These are phyloP conservation scores for Phylloscopus trochilus DNA, from an alignment of 2,113 vertebrate genomes.

Conservation along the genomic window DNA sequence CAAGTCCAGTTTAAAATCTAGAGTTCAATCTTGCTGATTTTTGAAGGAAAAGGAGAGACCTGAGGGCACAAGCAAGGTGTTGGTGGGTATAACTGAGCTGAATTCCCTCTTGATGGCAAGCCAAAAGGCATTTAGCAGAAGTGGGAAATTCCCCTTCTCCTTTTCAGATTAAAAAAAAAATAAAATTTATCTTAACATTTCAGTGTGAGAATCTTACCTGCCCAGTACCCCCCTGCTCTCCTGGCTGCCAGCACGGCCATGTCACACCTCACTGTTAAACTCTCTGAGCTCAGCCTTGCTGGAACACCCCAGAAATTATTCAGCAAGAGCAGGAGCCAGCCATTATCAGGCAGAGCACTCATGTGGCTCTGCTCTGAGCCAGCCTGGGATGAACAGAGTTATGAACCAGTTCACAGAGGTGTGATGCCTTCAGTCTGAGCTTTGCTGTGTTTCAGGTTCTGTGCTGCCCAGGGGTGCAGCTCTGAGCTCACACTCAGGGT, in stretches of 20 bases:
- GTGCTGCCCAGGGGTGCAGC: background rate
- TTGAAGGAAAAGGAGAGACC: background rate
- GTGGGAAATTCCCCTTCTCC: background rate
- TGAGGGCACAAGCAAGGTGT: background rate
- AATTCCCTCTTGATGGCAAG: background rate
- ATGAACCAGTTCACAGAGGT: background rate
- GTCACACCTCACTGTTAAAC: background rate
- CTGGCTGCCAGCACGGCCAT: background rate
- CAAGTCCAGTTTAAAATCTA: background rate
- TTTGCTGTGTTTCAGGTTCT: background rate
- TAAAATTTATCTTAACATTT: background rate
- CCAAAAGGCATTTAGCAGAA: background rate
- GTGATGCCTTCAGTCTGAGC: background rate
- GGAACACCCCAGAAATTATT: background rate
- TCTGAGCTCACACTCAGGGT: background rate
- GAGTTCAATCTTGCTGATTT: background rate
- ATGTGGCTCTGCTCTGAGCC: background rate
- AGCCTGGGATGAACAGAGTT: background rate
- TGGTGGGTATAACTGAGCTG: background rate
- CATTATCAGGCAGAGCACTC: background rate
- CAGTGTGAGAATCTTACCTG: background rate
- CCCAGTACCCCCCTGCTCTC: background rate
- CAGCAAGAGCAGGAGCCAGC: background rate
- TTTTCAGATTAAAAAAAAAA: background rate
- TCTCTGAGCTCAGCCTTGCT: background rate